Evolutionary conservation across 2,797 vertebrate species (phyloP).

Genomic region (Craterocephalus amniculus): DNA sequence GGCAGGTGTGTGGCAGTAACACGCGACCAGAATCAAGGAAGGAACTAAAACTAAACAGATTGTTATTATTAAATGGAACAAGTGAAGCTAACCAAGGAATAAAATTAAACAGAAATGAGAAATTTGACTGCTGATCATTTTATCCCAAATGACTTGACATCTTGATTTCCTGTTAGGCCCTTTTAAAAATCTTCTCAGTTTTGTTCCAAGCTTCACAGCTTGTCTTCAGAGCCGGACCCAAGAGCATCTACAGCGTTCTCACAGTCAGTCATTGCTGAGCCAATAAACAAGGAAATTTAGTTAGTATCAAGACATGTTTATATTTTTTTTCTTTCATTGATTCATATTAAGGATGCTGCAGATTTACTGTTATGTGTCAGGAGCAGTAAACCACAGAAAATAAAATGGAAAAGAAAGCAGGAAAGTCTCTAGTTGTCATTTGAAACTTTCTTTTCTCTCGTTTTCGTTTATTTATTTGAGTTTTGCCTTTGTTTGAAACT

Average conservation of each 20-base stretch:
- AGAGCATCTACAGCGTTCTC: background rate
- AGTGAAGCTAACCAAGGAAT: too few species aligned
- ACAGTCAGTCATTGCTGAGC: too few species aligned
- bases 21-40: background rate
- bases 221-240: background rate
- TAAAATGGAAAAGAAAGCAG: background rate
- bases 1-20: background rate
- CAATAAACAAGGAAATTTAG: background rate
- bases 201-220: background rate
- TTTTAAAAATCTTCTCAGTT: background rate
- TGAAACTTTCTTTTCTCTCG: background rate
- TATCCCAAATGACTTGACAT: background rate
- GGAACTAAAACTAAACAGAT: background rate
- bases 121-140: too few species aligned
- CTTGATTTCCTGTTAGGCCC: too few species aligned
- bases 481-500: background rate
- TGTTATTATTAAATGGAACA: too few species aligned
- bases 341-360: background rate
- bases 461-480: background rate
- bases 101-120: too few species aligned
- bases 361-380: background rate
- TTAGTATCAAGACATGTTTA: background rate
- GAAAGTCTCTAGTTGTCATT: background rate
- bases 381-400: background rate
- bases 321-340: background rate